Conservation (phyloP, 2,888 invertebrate species). For the Drosophila antonietae region DNA sequence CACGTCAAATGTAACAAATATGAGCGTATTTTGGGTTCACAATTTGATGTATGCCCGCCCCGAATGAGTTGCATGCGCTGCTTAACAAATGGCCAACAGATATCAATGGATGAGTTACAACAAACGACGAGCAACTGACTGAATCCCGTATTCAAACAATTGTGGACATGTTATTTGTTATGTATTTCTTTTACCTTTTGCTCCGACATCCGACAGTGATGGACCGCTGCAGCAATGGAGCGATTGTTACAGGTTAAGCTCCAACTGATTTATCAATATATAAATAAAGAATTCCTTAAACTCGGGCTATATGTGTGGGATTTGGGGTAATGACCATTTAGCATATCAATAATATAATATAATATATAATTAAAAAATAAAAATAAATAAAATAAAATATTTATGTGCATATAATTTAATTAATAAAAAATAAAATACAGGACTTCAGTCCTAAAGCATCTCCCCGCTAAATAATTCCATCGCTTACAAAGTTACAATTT, state of each 20-base stretch:
- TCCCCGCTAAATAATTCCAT: no score
- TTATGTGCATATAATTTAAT: no score
- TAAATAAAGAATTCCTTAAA: background rate
- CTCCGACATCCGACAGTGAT: slow-evolving; percentile 39
- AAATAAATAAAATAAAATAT: background rate
- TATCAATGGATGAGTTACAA: slow-evolving; percentile 58
- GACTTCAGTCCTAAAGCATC: no score
- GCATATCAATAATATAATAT: background rate
- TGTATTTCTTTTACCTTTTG: background rate
- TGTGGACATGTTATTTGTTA: slow-evolving; percentile 6
- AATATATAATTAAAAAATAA: no score
- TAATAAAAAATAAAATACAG: no score
- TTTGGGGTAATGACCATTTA: background rate
- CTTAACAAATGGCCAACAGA: slow-evolving; percentile 61
- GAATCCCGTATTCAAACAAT: background rate
- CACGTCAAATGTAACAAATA: slow-evolving; percentile 60
- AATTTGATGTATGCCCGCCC: slow-evolving; percentile 49
- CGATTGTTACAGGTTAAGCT: slow-evolving; percentile 13
- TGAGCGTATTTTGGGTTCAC: slow-evolving; percentile 51
- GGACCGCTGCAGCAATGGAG: slow-evolving; percentile 26
- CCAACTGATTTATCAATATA: slow-evolving; percentile 17
- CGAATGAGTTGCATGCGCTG: slow-evolving; percentile 16
- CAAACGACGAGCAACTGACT: background rate
- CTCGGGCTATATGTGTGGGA: background rate
- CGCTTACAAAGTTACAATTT: slow-evolving; percentile 8